These are phyloP conservation scores for Anticlea derivata DNA, from an alignment of 2,888 invertebrate species.

Conservation along the genomic window DNA sequence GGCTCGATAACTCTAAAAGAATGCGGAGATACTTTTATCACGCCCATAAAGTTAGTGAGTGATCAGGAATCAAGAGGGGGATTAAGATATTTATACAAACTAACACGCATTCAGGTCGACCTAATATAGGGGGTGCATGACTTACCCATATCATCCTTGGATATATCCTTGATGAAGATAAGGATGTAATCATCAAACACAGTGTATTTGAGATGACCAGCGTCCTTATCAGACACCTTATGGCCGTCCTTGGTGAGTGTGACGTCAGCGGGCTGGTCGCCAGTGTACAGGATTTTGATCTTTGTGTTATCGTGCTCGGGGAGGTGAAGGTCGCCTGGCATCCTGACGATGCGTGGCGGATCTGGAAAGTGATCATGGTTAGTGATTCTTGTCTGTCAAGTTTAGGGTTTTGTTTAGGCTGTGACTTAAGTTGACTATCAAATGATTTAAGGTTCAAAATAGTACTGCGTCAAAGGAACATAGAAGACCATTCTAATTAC, in stretches of 20 bases:
- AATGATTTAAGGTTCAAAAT: too few species aligned
- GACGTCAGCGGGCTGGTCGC: slow-evolving; percentile 97
- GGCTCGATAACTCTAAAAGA: too few species aligned
- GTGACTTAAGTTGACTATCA: too few species aligned
- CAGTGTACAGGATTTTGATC: slow-evolving; percentile 97
- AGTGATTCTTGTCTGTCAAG: too few species aligned
- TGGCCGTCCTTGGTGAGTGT: slow-evolving; percentile 92
- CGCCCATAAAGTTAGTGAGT: too few species aligned
- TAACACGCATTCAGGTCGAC: too few species aligned
- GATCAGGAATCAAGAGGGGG: too few species aligned
- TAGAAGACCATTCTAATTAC: too few species aligned
- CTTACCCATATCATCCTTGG: slow-evolving; percentile 93
- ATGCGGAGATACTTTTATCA: too few species aligned
- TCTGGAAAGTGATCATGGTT: slow-evolving; percentile 68
- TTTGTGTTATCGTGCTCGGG: slow-evolving; percentile 98
- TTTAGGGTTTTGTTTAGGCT: neutral
- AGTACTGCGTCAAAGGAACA: too few species aligned
- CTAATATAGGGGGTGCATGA: too few species aligned
- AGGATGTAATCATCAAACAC: slow-evolving; percentile 99
- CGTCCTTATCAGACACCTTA: slow-evolving; percentile 83
- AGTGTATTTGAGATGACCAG: slow-evolving; percentile 90
- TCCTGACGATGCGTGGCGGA: slow-evolving; percentile 95
- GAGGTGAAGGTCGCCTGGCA: slow-evolving; percentile 94
- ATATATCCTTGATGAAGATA: slow-evolving; percentile 96
- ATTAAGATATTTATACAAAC: too few species aligned